Evolutionary conservation across 2,113 vertebrate species (phyloP).

Genomic region (Microtus montanus): DNA sequence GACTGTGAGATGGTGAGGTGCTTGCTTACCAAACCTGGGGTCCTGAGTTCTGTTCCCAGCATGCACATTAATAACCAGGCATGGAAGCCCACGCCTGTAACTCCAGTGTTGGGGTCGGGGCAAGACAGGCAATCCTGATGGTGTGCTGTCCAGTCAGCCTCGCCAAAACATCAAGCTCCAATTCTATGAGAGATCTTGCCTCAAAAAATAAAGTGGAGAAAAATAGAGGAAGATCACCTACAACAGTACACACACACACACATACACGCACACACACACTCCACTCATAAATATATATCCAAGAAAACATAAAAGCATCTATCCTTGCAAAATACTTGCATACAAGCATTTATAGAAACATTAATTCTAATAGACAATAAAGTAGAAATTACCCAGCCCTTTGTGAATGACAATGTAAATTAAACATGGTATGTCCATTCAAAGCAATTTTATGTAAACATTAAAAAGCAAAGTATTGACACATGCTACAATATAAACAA

Average conservation of each 20-base stretch:
- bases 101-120: no score
- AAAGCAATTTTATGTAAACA: neutral
- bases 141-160: neutral
- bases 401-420: neutral
- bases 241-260: neutral
- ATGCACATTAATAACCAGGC: neutral
- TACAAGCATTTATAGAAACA: neutral
- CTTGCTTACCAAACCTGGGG: no score
- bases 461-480: neutral
- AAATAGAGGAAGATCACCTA: neutral
- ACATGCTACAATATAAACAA: neutral
- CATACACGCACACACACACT: neutral
- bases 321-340: neutral
- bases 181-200: neutral
- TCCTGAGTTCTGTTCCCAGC: neutral
- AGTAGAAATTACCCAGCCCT: neutral
- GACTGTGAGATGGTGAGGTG: neutral
- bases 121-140: neutral
- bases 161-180: neutral
- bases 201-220: neutral
- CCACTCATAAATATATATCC: neutral
- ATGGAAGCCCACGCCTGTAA: neutral
- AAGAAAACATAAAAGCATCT: conserved; percentile 37
- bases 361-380: neutral
- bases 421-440: neutral